Conservation (phyloP, 2,888 invertebrate genomes). For the Bhutanitis thaidina region DNA sequence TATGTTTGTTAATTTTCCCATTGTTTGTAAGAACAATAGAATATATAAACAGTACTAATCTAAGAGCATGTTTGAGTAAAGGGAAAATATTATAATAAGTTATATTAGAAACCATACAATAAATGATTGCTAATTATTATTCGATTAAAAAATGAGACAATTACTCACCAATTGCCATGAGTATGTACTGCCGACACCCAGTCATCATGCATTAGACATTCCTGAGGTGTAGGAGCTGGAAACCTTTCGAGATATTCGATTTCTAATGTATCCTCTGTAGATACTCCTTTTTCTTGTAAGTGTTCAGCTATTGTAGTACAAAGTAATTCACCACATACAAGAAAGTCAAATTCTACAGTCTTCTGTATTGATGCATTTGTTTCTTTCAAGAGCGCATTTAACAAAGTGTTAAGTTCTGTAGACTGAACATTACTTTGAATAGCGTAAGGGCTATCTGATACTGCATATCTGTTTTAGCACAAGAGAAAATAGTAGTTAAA, state of each 20-base stretch:
- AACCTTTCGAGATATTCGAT: conserved; percentile 95
- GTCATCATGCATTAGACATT: conserved; percentile 96
- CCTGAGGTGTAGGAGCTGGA: conserved; percentile 95
- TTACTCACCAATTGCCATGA: conserved; percentile 82
- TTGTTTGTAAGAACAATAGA: too few relatives aligned
- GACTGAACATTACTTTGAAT: conserved; percentile 86
- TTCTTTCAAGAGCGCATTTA: conserved; percentile 88
- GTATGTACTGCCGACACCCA: conserved; percentile 96
- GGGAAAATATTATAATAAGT: too few relatives aligned
- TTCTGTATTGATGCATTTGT: conserved; percentile 49
- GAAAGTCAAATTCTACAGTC: conserved; percentile 90
- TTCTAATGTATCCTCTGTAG: conserved; percentile 91
- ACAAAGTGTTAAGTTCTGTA: conserved; percentile 86
- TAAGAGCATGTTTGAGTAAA: too few relatives aligned
- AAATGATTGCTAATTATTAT: too few relatives aligned
- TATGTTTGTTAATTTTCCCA: too few relatives aligned
- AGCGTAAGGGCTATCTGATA: conserved; percentile 91
- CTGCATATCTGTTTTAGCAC: conserved; percentile 84
- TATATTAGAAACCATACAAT: too few relatives aligned
- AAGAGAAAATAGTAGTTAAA: not conserved
- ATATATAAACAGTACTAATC: too few relatives aligned
- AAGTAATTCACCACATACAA: conserved; percentile 91
- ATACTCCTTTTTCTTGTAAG: conserved; percentile 86
- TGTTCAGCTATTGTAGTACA: conserved; percentile 86
- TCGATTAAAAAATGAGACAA: not conserved